Conservation (phyloP, 2,888 invertebrate species). For the Isotomurus palustris region DNA sequence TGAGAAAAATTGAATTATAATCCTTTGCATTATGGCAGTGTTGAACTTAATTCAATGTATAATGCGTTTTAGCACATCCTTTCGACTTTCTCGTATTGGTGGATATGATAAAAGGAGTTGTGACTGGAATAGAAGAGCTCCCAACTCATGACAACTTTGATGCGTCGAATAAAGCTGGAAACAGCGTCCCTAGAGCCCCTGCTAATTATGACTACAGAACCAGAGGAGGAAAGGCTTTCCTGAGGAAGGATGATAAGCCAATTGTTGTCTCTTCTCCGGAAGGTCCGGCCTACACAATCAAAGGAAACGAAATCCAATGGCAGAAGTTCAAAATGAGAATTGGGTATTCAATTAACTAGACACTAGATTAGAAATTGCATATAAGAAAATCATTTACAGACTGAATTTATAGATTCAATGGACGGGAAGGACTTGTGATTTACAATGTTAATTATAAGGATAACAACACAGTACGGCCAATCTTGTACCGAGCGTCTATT, state of each 20-base stretch:
- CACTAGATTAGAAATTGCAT: too few relatives aligned
- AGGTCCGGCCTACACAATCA: conserved; percentile 17
- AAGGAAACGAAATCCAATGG: conserved; percentile 25
- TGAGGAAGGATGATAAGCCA: conserved; percentile 21
- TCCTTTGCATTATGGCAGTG: too few relatives aligned
- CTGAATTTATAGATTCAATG: conserved; percentile 13
- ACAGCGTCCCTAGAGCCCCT: conserved; percentile 6
- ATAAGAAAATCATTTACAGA: too few relatives aligned
- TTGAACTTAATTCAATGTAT: too few relatives aligned
- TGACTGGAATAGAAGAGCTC: conserved; percentile 22
- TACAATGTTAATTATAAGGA: conserved; percentile 19
- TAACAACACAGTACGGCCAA: conserved; percentile 11
- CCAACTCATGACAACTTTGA: conserved; percentile 18
- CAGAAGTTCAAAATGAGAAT: conserved; percentile 24
- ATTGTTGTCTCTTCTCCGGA: conserved; percentile 10
- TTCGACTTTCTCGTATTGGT: conserved; percentile 24
- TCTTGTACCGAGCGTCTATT: conserved; percentile 25
- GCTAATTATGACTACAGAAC: conserved; percentile 15
- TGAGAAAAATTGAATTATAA: not conserved
- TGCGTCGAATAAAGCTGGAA: conserved; percentile 10
- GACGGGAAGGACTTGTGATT: conserved; percentile 25
- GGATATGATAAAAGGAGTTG: conserved; percentile 11
- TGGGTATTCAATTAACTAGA: too few relatives aligned
- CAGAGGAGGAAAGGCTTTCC: not conserved
- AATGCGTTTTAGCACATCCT: conserved; percentile 38